Conservation (phyloP, 2,797 vertebrate species). For the Muscicapa striata region DNA sequence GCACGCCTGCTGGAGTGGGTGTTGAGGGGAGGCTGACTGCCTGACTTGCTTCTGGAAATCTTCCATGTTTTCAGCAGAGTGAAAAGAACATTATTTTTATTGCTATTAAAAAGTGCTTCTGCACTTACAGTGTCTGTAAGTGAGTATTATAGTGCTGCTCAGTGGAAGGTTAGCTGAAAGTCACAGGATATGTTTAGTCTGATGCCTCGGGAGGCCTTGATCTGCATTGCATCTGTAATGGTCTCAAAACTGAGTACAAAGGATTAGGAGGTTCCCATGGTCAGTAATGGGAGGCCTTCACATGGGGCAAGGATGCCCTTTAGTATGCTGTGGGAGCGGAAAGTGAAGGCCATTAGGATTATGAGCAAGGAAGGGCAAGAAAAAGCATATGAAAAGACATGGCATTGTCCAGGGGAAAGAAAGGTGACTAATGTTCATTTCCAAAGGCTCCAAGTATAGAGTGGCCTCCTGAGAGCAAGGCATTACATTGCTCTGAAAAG, state of each 20-base stretch:
- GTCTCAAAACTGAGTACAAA: background rate
- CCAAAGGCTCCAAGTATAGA: background rate
- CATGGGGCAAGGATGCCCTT: accelerated
- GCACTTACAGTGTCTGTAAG: background rate
- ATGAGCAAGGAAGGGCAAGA: background rate
- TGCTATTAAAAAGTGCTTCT: constrained; percentile 37
- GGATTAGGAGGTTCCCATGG: background rate
- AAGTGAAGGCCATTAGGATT: background rate
- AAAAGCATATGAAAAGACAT: background rate
- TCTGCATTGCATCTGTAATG: background rate
- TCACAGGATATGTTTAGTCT: background rate
- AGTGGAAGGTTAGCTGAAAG: constrained; percentile 41
- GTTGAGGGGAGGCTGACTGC: constrained; percentile 39
- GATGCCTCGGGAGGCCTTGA: background rate
- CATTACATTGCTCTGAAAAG: background rate
- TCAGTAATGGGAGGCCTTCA: background rate
- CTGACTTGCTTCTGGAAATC: constrained; percentile 49
- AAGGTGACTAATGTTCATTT: background rate
- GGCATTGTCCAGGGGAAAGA: background rate
- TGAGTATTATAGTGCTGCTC: constrained; percentile 28
- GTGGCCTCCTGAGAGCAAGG: background rate
- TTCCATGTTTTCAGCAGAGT: background rate
- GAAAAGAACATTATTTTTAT: constrained; percentile 54
- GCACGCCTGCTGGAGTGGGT: background rate
- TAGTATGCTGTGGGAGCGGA: background rate